Evolutionary conservation across 2,888 invertebrate genomes (phyloP), one percentile per base, ranked within the genome.

Genomic region (Cantharis flavilabris): DNA sequence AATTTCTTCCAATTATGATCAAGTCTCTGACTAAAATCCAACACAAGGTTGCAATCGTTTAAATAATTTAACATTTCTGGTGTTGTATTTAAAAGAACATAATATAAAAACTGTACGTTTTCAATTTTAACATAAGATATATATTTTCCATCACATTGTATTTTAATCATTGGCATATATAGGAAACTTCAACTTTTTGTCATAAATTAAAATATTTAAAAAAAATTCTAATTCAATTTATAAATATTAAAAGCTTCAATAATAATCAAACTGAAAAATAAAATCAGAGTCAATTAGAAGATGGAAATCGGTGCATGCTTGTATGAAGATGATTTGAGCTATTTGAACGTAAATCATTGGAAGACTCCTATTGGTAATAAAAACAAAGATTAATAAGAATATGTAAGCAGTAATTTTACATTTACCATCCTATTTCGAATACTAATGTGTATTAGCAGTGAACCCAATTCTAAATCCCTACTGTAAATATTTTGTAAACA

Each of bases 391-490:
- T 26, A 70, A 69, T 74, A 74, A 71, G 79, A 76, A 71, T 7
- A 67, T 13, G 3, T 3, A 67, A 9, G 20, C 13, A 30, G 13
- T 18, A 63, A n/a, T 10, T 26, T 62, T 18, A 9, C 33, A 83
- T 85, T 84, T 80, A 85, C 86, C 78, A 85, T 84, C 72, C 88
- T 88, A 83, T 89, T 90, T 83, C 88, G 90, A 79, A 95, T 92
- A 82, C 91, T 91, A 72, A 96, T 91, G 86, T 97, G 94, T 65
- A 99, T 93, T 75, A 99, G 91, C 16, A 99, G 90, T 0, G 98
- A 94, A 0, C 98, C 94, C 73, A 99, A 89, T 88, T 99, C 99
- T 71, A 98, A 89, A 84, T 97, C 96, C 89, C 99, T 98, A 79
- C 96, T 97, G 88, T 92, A 96, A 33, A 93, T 95, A 88, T 99